Base-by-base conservation (phyloP, 2,888 invertebrate species). In the Pyrgus malvae region DNA sequence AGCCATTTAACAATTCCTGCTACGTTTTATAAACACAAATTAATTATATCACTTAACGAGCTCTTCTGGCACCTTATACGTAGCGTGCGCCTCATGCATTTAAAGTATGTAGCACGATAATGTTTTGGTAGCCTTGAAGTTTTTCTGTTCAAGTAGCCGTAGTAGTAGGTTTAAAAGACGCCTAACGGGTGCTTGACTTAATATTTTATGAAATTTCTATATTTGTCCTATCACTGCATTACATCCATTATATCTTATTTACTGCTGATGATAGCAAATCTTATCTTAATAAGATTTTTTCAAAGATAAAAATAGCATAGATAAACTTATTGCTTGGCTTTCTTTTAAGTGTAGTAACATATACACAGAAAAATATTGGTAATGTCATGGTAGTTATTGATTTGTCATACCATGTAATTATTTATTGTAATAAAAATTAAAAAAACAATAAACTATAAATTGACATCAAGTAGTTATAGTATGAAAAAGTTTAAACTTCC, bases 261-360 rank as follows among this genome's bases (percentile, higher is more conserved):
- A 48, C 48, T 27, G 11, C 17, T 25, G 37, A 23, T 38, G 48
- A 48, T 48, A 48, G 12, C 37, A 48, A 6, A 27, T 38, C 25
- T 46, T 49, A 53, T 49, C 33, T 48, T 40, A 45, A 38, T 33
- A 27, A 14, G 40, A 48, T 33, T 45, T 40, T 55, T 42, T 57
- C 17, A 51, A 48, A 44, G 38, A 54, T 58, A 50, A 55, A 38
- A 19, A 11, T 42, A 14, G 14, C n/a, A 40, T 42, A 45, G 23
- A 35, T 33, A n/a, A 11, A 17, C 21, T 40, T 19, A 9, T 19
- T 19, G 7, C n/a, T 23, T 4, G 23, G 23, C 23, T n/a, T n/a
- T n/a, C n/a, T n/a, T n/a, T n/a, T n/a, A n/a, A n/a, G n/a, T n/a
- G n/a, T n/a, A n/a, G n/a, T n/a, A n/a, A n/a, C n/a, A n/a, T n/a